Evolutionary conservation across 2,888 invertebrate species (phyloP).

Genomic region (Sphaerophoria rueppellii): DNA sequence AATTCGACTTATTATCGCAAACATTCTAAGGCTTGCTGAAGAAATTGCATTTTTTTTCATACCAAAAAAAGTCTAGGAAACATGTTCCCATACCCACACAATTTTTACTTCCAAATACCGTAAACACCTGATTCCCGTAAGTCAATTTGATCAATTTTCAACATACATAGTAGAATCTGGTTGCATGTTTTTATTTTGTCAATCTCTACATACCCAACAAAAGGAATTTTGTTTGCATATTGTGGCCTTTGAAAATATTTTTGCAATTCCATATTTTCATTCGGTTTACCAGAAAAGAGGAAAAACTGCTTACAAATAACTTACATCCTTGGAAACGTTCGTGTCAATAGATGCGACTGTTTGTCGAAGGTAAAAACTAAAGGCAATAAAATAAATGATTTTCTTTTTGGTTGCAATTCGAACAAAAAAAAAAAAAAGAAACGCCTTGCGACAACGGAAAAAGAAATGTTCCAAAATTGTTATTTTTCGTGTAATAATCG

Average conservation of each 20-base stretch:
- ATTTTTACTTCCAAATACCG: no score
- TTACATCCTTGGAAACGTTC: conserved; percentile 40
- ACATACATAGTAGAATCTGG: no score
- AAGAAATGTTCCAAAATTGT: conserved; percentile 23
- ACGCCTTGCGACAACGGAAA: conserved; percentile 16
- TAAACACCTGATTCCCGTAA: no score
- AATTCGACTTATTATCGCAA: no score
- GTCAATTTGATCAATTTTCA: no score
- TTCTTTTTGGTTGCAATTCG: conserved; percentile 49
- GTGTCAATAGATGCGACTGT: conserved; percentile 57
- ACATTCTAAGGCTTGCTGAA: no score
- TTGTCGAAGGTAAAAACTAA: conserved; percentile 8
- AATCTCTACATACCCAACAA: not conserved
- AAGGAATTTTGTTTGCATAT: conserved; percentile 16
- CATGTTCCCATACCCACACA: no score
- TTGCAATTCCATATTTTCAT: conserved; percentile 28
- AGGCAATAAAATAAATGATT: conserved; percentile 43
- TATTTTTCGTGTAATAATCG: conserved; percentile 55
- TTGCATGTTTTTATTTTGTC: no score
- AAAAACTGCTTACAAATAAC: conserved; percentile 5
- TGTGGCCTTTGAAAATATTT: conserved; percentile 28
- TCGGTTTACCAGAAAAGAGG: not conserved
- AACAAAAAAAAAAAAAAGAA: conserved; percentile 35
- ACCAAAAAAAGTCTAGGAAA: no score
- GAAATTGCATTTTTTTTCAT: no score